Base-by-base conservation (phyloP, 1,140 invertebrate genomes). In the Drosophila chauvacae region DNA sequence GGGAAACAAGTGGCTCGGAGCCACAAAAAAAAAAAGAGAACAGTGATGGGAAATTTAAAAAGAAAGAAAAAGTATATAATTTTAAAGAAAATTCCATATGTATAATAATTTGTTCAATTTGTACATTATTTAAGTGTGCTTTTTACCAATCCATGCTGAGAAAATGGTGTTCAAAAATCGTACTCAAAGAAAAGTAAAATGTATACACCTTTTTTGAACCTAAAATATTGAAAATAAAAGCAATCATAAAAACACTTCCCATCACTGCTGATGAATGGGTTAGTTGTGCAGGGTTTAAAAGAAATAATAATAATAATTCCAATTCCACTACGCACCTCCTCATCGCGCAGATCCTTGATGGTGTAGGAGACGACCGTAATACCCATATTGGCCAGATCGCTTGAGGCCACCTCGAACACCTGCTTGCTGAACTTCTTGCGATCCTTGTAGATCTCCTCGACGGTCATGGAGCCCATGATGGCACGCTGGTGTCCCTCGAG, bases 401-500 rank as follows among this genome's bases (percentile, higher is more conserved):
- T 98, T 20, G 97, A 98, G 11, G 97, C 97, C 11, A 98, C 97
- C 94, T 98, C 97, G 84, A 98, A 98, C 4, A 98, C 97, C 94
- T 98, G 97, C 93, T 98, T 98, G 76, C 98, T 98, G 93, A 99
- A 99, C 93, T 99, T 99, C 94, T 99, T 99, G 51, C 98, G 95
- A 92, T 99, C 98, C 93, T 99, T 99, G 93, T 99, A 99, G 91
- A 99, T 99, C 94, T 99, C 98, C 94, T 99, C 98, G 13, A 99
- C 98, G 39, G 98, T 99, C 98, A 99, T 99, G 72, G 97, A 98
- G 10, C 98, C 98, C 98, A 99, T 99, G 65, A 99, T 99, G 68
- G 98, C 98, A 78, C 98, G 94, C 93, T 99, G 98, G 93, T 99
- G 98, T 74, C 98, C 98, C 94, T 99, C 98, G 23, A 99, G 93